Base-by-base conservation (phyloP, 2,113 vertebrate genomes). In the Xiphophorus couchianus region DNA sequence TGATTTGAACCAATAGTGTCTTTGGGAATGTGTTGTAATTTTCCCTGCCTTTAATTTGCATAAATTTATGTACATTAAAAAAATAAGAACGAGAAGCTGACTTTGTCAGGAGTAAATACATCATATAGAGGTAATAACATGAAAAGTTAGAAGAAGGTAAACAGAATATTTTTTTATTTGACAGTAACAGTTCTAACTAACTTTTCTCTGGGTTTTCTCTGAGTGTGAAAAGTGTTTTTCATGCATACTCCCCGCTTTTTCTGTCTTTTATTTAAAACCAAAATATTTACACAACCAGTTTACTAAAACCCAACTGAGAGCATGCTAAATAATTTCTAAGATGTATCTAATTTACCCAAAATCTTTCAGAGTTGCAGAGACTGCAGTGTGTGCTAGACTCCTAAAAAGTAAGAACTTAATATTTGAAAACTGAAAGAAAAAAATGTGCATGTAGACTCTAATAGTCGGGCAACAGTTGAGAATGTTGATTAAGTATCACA, bases 271-370 rank as follows among this genome's bases (percentile, higher is more conserved):
- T 64, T 27, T 44, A 63, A 77, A 72, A 84, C 63, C 0, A 11
- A 35, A 75, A n/a, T 51, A 5, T 71, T 76, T 67, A 42, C 51
- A 29, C 69, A 66, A 35, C 74, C 62, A 74, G 66, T 64, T 69
- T 31, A 63, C 54, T 13, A 60, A 66, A 73, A 68, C 71, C 58
- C 66, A 69, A n/a, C 35, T 61, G 73, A 61, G 61, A 73, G 63
- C 79, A 73, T 62, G 33, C 69, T 88, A 35, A 78, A 83, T 86
- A 22, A 85, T 85, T 88, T 79, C 29, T n/a, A 54, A 69, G 69
- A 48, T 83, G 70, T 19, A 71, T 73, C 85, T 86, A 69, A 81
- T 33, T 31, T 54, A 48, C 62, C 58, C 68, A 51, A 69, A 71
- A 76, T 80, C 62, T 77, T 77, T 73, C 29, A 61, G n/a, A 60